Percentiles rank a stretch among this genome's conserved stretches.
Conservation (phyloP, 2,113 vertebrate species). For the Thamnaconus septentrionalis region DNA sequence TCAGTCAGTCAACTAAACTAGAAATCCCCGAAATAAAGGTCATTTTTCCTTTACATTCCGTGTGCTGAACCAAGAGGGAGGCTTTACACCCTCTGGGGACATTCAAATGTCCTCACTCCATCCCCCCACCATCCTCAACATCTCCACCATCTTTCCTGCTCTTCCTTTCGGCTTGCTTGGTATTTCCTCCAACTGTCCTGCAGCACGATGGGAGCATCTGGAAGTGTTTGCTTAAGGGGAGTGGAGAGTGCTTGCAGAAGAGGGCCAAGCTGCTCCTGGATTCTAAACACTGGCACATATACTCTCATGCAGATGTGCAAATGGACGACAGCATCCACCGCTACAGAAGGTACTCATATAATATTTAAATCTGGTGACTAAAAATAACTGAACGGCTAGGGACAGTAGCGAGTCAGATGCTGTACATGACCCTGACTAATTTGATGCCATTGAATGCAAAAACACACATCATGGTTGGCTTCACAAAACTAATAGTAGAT, state of each 20-base stretch:
- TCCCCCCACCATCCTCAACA: conserved; percentile 24
- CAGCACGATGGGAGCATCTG: conserved; percentile 59
- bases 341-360: not conserved
- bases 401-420: too few species aligned
- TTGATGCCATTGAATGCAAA: too few species aligned
- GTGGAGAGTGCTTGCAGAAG: conserved; percentile 29
- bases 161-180: conserved; percentile 60
- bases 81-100: conserved; percentile 5
- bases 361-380: too few species aligned
- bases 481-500: too few species aligned
- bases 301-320: not conserved
- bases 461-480: too few species aligned
- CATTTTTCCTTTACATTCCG: too few species aligned
- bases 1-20: too few species aligned
- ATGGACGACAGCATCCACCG: not conserved
- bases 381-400: too few species aligned
- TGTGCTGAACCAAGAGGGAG: conserved; percentile 18
- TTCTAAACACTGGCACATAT: conserved; percentile 21
- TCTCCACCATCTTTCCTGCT: conserved; percentile 54
- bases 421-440: too few species aligned
- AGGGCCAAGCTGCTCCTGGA: conserved; percentile 21
- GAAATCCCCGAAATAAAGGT: conserved; percentile 11
- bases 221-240: conserved; percentile 53
- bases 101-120: conserved; percentile 25
- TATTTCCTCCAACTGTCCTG: conserved; percentile 67